Conservation (phyloP, 2,888 invertebrate species). For the Epinotia brunnichana region DNA sequence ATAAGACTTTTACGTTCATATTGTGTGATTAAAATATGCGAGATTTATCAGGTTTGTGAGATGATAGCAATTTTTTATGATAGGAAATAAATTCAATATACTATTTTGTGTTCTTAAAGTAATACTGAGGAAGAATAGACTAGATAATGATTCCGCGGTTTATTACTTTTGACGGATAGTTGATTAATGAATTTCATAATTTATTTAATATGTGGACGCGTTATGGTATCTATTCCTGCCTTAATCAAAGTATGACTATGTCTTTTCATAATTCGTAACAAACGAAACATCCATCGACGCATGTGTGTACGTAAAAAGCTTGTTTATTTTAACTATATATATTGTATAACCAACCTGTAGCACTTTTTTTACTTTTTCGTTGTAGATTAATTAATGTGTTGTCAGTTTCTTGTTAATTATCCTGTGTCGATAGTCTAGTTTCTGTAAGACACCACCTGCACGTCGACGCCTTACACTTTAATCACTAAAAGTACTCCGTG, state of each 20-base stretch:
- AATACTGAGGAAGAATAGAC: too few species aligned
- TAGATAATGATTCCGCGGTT: neutral
- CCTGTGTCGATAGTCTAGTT: neutral
- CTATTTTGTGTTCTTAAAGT: too few species aligned
- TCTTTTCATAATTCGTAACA: conserved; percentile 56
- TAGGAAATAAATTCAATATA: too few species aligned
- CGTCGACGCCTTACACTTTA: neutral
- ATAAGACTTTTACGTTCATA: too few species aligned
- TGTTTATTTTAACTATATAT: conserved; percentile 2
- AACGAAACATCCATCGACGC: conserved; percentile 2
- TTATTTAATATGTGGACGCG: neutral
- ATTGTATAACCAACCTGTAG: neutral
- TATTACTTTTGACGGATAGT: neutral
- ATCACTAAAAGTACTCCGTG: neutral
- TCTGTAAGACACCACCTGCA: conserved; percentile 21
- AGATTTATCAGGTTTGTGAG: too few species aligned
- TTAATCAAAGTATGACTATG: conserved; percentile 68
- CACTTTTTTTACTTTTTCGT: conserved; percentile 10
- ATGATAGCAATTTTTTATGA: too few species aligned
- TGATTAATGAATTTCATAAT: neutral
- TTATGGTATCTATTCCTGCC: neutral
- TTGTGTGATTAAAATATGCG: too few species aligned
- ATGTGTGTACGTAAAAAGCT: conserved; percentile 7
- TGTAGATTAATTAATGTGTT: conserved; percentile 5
- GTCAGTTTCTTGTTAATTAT: conserved; percentile 3